A percentile compares a stretch with the other conserved stretches of the same genome.
phyloP scores from a whole-genome alignment of 2,888 invertebrate species.

The Malthinus flaveolus region DNA sequence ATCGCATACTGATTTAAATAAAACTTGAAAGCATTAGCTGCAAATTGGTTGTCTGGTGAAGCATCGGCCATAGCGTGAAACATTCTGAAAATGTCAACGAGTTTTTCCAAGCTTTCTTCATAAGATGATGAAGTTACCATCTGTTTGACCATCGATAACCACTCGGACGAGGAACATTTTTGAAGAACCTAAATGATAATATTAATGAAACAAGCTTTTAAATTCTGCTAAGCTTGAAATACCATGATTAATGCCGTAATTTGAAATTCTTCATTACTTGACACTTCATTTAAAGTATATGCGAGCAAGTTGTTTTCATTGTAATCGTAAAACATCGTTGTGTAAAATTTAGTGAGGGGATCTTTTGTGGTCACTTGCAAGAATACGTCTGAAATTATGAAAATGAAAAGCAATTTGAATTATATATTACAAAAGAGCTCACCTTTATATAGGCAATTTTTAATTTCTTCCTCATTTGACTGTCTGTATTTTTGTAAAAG shows the following conservation, averaged over 20 bases:
- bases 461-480: background rate
- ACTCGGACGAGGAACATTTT: slow-evolving; percentile 44
- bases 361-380: background rate
- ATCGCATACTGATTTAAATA: slow-evolving; percentile 44
- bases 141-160: slow-evolving; percentile 41
- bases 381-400: slow-evolving; percentile 1
- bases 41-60: slow-evolving; percentile 35
- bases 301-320: no score
- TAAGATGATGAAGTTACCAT: slow-evolving; percentile 33
- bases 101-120: slow-evolving; percentile 36
- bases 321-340: background rate
- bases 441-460: background rate
- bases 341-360: slow-evolving; percentile 13
- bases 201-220: slow-evolving; percentile 2
- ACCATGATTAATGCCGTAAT: slow-evolving; percentile 39
- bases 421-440: background rate
- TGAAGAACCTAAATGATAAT: slow-evolving; percentile 41
- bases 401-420: background rate
- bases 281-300: no score
- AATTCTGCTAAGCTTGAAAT: background rate
- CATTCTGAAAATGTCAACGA: slow-evolving; percentile 44
- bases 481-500: slow-evolving; percentile 26
- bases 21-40: slow-evolving; percentile 39
- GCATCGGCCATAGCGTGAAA: slow-evolving; percentile 44
- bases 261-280: slow-evolving; percentile 35